Percentiles rank a stretch among this genome's conserved stretches.
These are phyloP conservation scores for Clarias batrachus DNA, from an alignment of 2,113 vertebrate genomes.

Conservation along the genomic window DNA sequence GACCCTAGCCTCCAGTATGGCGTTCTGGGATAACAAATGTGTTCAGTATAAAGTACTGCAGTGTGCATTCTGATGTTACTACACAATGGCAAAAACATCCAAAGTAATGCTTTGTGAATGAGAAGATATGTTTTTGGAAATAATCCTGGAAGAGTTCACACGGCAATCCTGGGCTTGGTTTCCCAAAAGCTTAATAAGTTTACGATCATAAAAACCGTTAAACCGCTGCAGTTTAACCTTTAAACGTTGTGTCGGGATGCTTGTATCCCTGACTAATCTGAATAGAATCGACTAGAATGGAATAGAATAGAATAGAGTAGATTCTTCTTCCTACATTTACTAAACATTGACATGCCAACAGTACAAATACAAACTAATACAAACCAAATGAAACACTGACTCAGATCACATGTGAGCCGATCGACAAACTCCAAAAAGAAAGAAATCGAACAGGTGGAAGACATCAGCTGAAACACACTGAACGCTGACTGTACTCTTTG, in stretches of 20 bases:
- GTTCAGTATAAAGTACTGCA: background rate
- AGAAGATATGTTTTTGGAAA: background rate
- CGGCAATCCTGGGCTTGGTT: background rate
- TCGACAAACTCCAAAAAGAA: background rate
- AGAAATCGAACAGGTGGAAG: conserved; percentile 28
- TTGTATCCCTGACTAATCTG: background rate
- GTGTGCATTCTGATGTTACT: background rate
- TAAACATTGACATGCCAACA: background rate
- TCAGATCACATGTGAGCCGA: background rate
- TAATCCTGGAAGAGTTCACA: background rate
- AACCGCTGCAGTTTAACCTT: background rate
- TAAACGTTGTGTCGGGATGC: background rate
- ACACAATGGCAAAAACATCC: background rate
- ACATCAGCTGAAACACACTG: conserved; percentile 24
- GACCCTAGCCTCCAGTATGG: background rate
- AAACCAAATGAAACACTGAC: background rate
- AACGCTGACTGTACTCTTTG: conserved; percentile 1
- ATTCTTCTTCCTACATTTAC: background rate
- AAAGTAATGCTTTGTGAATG: background rate
- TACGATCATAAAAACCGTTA: background rate
- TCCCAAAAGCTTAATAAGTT: background rate
- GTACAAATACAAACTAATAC: background rate
- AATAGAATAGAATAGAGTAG: background rate
- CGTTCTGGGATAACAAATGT: background rate
- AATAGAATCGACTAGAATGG: background rate